These are phyloP conservation scores for Drosophila navojoa DNA, from an alignment of 1,140 invertebrate genomes.

Conservation along the genomic window DNA sequence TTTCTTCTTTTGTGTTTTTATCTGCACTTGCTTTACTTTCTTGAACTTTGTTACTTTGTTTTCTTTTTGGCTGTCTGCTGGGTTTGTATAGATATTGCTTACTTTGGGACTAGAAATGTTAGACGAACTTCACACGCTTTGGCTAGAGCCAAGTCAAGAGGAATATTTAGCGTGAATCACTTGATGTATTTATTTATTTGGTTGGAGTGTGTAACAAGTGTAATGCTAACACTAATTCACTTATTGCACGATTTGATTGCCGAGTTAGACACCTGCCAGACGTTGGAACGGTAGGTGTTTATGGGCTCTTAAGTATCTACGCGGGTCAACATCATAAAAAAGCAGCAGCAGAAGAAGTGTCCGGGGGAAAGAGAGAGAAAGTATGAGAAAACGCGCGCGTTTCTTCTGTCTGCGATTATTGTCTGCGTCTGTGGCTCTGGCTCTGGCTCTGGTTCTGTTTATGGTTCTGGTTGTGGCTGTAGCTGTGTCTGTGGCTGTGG, in stretches of 20 bases:
- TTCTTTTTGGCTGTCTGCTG: slow-evolving; percentile 50
- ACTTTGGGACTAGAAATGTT: slow-evolving; percentile 73
- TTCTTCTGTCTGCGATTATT: slow-evolving; percentile 20
- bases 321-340: slow-evolving; percentile 50
- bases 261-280: slow-evolving; percentile 63
- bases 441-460: slow-evolving; percentile 21
- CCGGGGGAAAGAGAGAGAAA: not conserved
- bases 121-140: slow-evolving; percentile 20
- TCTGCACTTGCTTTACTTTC: slow-evolving; percentile 15
- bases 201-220: slow-evolving; percentile 38
- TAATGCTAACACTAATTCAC: slow-evolving; percentile 27
- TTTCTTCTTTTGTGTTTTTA: slow-evolving; percentile 1
- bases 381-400: slow-evolving; percentile 51
- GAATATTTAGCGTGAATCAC: not conserved
- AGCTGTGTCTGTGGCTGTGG: slow-evolving; percentile 24
- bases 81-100: slow-evolving; percentile 66
- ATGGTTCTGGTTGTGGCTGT: slow-evolving; percentile 10
- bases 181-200: slow-evolving; percentile 11
- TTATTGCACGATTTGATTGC: slow-evolving; percentile 67
- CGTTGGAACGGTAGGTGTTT: slow-evolving; percentile 25
- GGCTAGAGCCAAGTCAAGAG: not conserved
- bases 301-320: slow-evolving; percentile 44
- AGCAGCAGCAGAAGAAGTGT: not conserved
- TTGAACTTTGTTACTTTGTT: not conserved
- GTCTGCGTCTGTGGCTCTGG: slow-evolving; percentile 12